These are phyloP conservation scores for Crax fasciolata DNA, from an alignment of 2,797 vertebrate genomes.

Conservation along the genomic window DNA sequence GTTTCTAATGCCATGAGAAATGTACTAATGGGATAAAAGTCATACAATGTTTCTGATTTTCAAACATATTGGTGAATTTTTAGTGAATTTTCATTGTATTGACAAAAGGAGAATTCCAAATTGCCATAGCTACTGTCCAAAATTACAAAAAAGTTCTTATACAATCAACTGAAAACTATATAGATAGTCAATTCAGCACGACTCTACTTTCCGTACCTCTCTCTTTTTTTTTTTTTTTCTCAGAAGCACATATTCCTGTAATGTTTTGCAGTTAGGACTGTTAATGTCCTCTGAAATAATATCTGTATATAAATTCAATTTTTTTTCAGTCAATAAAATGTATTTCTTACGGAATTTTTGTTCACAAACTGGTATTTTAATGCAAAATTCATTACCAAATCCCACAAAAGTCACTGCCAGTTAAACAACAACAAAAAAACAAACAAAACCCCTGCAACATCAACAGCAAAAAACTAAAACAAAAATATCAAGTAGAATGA, in stretches of 20 bases:
- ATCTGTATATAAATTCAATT: background rate
- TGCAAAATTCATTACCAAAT: background rate
- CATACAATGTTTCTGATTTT: slow-evolving; percentile 74
- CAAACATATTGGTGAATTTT: slow-evolving; percentile 66
- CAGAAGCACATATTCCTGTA: background rate
- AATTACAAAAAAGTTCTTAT: slow-evolving; percentile 34
- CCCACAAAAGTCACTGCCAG: background rate
- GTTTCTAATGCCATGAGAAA: slow-evolving; percentile 74
- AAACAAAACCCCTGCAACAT: background rate
- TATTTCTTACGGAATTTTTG: background rate
- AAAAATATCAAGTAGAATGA: background rate
- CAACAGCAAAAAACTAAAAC: background rate
- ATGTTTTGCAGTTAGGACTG: background rate
- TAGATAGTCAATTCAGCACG: background rate
- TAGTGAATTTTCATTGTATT: slow-evolving; percentile 78
- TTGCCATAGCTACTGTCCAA: slow-evolving; percentile 61
- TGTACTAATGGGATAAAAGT: slow-evolving; percentile 78
- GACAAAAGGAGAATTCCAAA: slow-evolving; percentile 67
- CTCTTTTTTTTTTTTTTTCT: background rate
- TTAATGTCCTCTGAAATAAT: background rate
- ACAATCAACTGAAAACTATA: slow-evolving; percentile 53
- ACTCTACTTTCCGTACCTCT: slow-evolving; percentile 11
- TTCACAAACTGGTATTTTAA: background rate
- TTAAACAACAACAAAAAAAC: background rate
- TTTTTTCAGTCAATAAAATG: background rate